These are phyloP conservation scores for Cassiopea xamachana DNA, from an alignment of 30 jellyfish, hydroid and myxozoan species.

Conservation along the genomic window DNA sequence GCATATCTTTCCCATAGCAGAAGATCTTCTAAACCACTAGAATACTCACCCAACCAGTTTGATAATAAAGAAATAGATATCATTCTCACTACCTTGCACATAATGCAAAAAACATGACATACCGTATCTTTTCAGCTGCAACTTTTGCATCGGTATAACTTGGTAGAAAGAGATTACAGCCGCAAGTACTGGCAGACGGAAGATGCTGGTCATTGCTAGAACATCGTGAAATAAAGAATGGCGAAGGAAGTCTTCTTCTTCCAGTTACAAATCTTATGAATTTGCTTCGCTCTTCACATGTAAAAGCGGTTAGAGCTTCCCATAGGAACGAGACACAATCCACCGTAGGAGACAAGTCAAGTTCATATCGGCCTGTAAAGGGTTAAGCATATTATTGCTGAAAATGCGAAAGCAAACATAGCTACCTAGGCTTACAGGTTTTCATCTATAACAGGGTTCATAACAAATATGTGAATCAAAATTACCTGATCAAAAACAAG, in stretches of 20 bases:
- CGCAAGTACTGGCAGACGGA: conserved; percentile 98
- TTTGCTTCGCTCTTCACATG: conserved; percentile 82
- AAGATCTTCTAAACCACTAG: too few relatives aligned
- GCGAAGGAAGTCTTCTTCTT: conserved; percentile 87
- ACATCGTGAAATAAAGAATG: conserved; percentile 82
- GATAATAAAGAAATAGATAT: too few relatives aligned
- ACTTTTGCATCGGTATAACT: conserved; percentile 71
- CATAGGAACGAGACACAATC: conserved; percentile 80
- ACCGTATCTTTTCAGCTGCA: conserved; percentile 89
- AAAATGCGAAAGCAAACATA: too few relatives aligned
- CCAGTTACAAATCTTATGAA: conserved; percentile 96
- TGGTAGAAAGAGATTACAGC: conserved; percentile 87
- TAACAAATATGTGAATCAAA: too few relatives aligned
- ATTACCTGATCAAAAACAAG: too few relatives aligned
- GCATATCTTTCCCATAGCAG: too few relatives aligned
- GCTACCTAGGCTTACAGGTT: too few relatives aligned
- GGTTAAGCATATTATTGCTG: not conserved
- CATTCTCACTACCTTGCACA: too few relatives aligned
- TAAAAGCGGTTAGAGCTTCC: conserved; percentile 76
- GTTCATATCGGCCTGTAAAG: conserved; percentile 90
- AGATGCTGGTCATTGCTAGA: conserved; percentile 65
- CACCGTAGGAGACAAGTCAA: conserved; percentile 60
- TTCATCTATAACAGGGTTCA: too few relatives aligned
- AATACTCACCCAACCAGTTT: too few relatives aligned
- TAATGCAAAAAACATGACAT: too few relatives aligned